Evolutionary conservation across 2,888 invertebrate species (phyloP), one percentile per base, ranked within the genome.

Genomic region (Allacma fusca): DNA sequence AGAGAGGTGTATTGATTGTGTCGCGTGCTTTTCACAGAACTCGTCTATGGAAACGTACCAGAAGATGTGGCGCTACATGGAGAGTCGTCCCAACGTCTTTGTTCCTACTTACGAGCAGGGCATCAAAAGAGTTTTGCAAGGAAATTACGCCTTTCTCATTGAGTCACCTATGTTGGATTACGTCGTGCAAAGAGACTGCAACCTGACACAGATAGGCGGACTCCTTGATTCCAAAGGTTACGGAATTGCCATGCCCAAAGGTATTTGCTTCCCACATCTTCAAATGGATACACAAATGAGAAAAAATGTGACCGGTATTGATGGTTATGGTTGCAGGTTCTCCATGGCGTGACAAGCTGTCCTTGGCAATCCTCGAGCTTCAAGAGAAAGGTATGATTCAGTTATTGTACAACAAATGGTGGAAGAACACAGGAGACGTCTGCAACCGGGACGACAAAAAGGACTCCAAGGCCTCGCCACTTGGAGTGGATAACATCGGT

Each of bases 151-250:
- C 0, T 99, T 97, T 86, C 90, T 99, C 23, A 97, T 98, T 95
- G 98, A 99, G 88, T 97, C 97, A 0, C 96, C 98, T 0, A 97
- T 97, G 93, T 88, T 98, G 80, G 98, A 99, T 87, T 99, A 97
- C 86, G 91, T 90, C 80, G 92, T 93, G 70, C 92, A 93, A 86
- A 87, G 94, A 44, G 91, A 95, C 85, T 96, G 95, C 86, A 94
- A 95, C 86, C 88, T 96, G 62, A 95, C 94, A 28, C 94, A 95
- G 88, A 93, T 96, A 74, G 95, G 95, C 0, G 94, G 94, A 0
- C 89, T 93, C 91, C 87, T 95, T 0, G 94, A 95, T 86, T 92
- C 92, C 28, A 95, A 94, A 89, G 96, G 97, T 29, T 98, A 98
- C 87, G 98, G 98, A 26, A 97, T 99, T 83, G 98, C 97, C 0